These are phyloP conservation scores for Colius striatus DNA, from an alignment of 2,113 vertebrate genomes.

Conservation along the genomic window DNA sequence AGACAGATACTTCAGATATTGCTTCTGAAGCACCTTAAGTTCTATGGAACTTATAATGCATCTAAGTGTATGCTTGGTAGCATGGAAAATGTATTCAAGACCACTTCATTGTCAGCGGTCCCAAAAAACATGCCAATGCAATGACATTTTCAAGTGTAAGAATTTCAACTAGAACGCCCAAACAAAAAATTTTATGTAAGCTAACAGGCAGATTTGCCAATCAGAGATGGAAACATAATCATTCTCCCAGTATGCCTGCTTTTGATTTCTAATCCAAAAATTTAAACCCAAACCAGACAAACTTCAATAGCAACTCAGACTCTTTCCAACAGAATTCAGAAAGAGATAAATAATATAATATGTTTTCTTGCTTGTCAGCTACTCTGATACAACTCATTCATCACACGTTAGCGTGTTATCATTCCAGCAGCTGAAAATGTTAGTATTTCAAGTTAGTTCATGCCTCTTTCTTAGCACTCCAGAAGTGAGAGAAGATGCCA, in stretches of 20 bases:
- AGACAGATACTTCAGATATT: background rate
- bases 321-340: background rate
- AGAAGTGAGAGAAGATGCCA: background rate
- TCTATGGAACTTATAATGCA: background rate
- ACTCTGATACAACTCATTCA: background rate
- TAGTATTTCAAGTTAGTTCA: conserved; percentile 24
- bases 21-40: background rate
- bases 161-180: background rate
- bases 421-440: background rate
- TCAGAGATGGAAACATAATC: background rate
- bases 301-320: background rate
- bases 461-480: background rate
- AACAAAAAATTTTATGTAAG: background rate
- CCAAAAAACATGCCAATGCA: background rate
- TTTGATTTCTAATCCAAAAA: background rate
- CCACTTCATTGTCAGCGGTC: background rate
- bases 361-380: background rate
- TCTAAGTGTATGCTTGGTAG: background rate
- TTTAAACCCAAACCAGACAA: background rate
- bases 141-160: background rate
- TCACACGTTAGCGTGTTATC: background rate
- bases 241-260: background rate
- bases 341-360: background rate
- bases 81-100: background rate
- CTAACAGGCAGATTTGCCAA: background rate